Evolutionary conservation across 2,888 invertebrate species (phyloP).

Genomic region (Epistrophe eligans): DNA sequence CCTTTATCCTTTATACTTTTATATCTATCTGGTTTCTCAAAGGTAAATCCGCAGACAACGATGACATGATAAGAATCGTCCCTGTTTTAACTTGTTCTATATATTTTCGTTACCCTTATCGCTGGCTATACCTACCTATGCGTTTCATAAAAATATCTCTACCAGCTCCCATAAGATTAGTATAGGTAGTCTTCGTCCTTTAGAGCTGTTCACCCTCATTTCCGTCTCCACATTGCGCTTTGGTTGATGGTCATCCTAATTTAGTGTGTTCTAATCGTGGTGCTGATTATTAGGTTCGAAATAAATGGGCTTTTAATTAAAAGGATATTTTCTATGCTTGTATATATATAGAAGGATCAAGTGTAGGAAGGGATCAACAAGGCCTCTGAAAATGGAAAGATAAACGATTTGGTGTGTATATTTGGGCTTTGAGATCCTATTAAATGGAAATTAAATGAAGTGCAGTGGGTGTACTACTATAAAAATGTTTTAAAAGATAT

Average conservation of each 20-base stretch:
- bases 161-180: constrained; percentile 21
- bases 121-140: constrained; percentile 37
- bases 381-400: constrained; percentile 41
- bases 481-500: constrained; percentile 12
- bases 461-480: constrained; percentile 23
- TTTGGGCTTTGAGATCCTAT: constrained; percentile 15
- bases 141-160: not conserved
- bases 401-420: constrained; percentile 58
- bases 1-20: constrained; percentile 42
- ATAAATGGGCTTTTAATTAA: constrained; percentile 74
- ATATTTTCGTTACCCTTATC: constrained; percentile 51
- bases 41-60: constrained; percentile 53
- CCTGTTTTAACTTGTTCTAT: constrained; percentile 28
- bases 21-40: constrained; percentile 13
- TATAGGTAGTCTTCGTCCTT: not conserved
- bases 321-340: constrained; percentile 54
- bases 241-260: constrained; percentile 74
- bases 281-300: constrained; percentile 71
- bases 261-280: constrained; percentile 71
- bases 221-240: not conserved
- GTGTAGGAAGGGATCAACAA: not conserved
- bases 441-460: constrained; percentile 58
- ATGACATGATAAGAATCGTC: constrained; percentile 59
- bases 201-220: constrained; percentile 3
- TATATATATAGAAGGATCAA: not conserved